Base-by-base conservation (phyloP, 2,113 vertebrate species). In the Plecturocebus donacophilus region DNA sequence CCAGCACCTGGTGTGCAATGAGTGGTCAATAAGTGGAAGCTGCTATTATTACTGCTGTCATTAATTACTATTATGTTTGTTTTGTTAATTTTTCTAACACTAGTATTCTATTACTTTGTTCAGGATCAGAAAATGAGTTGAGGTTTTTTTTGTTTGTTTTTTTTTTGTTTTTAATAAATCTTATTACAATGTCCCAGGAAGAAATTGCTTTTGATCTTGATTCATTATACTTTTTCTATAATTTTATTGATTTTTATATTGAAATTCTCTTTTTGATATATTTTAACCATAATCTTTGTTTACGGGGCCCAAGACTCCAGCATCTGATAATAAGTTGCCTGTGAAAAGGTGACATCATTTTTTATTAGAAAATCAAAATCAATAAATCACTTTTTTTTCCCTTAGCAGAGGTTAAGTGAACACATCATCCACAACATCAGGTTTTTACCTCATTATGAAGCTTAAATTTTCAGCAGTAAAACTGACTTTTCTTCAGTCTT, bases 201-300 rank as follows among this genome's bases (percentile, higher is more conserved):
- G 38, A 52, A 95, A 97, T 89, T 92, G 81, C 86, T 80, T 97
- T 92, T 90, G 38, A 47, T 54, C n/a, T 52, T 90, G 64, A 84
- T 87, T 94, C 54, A 91, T 93, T 97, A 87, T 45, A 77, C 0
- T 40, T 95, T 94, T 95, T 86, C n/a, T 6, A 86, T 87, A 61
- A 81, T 87, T 96, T 84, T 91, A 97, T 96, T 97, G 94, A 97
- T 90, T 97, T 97, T 97, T 85, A 73, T 85, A 96, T 96, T 93
- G 92, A 97, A 96, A 93, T 94, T 87, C 80, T 95, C 87, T 73
- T 90, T 96, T 96, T 79, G 84, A 94, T 95, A 68, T 93, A 49
- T 95, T 90, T 95, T 87, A 95, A 87, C 54, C 68, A 90, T 95
- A 90, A 93, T 91, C 75, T 75, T 95, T 96, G 75, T 90, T 97